Percentiles rank a stretch among this genome's conserved stretches.
Evolutionary conservation across 2,113 vertebrate species (phyloP).

Genomic region (Chionomys nivalis): DNA sequence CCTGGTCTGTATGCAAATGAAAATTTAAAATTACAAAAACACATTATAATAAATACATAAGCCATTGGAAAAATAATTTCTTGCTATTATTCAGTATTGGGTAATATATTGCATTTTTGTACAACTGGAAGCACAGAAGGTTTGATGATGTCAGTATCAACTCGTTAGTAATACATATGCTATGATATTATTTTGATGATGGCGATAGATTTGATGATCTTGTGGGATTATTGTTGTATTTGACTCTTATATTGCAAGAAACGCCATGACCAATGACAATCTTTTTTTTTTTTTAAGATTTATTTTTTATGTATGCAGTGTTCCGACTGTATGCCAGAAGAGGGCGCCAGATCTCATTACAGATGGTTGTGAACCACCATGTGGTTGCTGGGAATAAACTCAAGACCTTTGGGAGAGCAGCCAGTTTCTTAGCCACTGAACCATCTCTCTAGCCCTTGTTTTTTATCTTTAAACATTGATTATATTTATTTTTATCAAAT

Average conservation of each 20-base stretch:
- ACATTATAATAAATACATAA: not conserved
- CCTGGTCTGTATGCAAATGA: not conserved
- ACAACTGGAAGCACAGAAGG: not conserved
- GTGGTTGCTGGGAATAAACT: too few species aligned
- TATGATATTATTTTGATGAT: not conserved
- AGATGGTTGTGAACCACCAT: too few species aligned
- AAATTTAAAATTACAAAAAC: not conserved
- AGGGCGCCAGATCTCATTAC: too few species aligned
- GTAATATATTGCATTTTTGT: not conserved
- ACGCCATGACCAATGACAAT: not conserved
- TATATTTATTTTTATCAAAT: conserved; percentile 12
- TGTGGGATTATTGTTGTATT: not conserved
- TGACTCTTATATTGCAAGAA: not conserved
- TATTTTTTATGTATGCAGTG: too few species aligned
- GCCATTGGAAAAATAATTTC: not conserved
- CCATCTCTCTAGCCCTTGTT: not conserved
- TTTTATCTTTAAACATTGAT: not conserved
- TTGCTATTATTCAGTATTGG: not conserved
- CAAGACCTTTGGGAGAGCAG: too few species aligned
- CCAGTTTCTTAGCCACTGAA: too few species aligned
- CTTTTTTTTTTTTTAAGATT: too few species aligned
- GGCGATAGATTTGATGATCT: not conserved
- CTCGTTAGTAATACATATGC: not conserved
- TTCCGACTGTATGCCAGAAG: too few species aligned
- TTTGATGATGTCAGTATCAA: not conserved